A percentile compares a stretch with the other conserved stretches of the same genome.
phyloP scores from a whole-genome alignment of 2,888 invertebrate species.

The Acanthococcus lagerstroemiae region DNA sequence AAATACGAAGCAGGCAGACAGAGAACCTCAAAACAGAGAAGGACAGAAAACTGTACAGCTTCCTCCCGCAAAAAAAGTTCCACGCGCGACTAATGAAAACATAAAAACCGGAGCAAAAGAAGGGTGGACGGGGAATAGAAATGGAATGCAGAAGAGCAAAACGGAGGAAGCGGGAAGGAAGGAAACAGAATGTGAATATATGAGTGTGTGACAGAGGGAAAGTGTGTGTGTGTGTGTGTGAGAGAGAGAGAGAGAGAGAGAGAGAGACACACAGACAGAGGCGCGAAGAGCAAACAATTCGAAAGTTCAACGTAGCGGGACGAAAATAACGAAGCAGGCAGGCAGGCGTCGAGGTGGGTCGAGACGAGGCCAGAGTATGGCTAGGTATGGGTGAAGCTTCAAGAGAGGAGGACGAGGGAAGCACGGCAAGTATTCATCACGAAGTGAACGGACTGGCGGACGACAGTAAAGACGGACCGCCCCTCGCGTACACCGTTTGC shows the following conservation, averaged over 20 bases:
- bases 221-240: not conserved
- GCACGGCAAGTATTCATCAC: not conserved
- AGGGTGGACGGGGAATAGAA: not conserved
- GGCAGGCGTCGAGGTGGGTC: not conserved
- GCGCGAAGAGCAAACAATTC: conserved; percentile 17
- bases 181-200: no score
- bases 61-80: no score
- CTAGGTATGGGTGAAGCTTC: no score
- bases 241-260: not conserved
- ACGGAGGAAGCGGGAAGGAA: not conserved
- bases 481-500: not conserved
- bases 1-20: no score
- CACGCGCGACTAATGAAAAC: no score
- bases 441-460: not conserved
- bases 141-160: not conserved
- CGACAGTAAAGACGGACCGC: not conserved
- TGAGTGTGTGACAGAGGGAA: no score
- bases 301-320: conserved; percentile 26
- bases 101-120: no score
- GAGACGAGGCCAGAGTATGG: no score
- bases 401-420: no score
- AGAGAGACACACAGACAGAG: not conserved
- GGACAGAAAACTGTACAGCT: no score
- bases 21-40: no score
- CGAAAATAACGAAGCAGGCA: not conserved